Conservation (phyloP, 2,888 invertebrate genomes). For the Mesorhabditis sp. region DNA sequence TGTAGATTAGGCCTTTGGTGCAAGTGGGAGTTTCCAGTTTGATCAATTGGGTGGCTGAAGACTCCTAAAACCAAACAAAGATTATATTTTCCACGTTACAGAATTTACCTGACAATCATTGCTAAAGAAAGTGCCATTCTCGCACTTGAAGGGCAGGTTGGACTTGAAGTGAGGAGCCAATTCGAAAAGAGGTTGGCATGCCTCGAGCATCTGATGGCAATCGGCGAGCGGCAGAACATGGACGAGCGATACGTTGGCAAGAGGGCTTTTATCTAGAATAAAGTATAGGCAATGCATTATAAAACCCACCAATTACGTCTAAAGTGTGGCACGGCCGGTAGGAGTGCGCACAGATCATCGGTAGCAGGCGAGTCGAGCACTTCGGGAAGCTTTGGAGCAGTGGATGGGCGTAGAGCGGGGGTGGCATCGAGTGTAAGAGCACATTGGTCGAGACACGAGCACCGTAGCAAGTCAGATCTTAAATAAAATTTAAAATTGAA, state of each 20-base stretch:
- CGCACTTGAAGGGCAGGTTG: not conserved
- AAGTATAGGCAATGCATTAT: not conserved
- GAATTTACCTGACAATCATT: not conserved
- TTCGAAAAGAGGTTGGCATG: not conserved
- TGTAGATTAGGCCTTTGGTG: not conserved
- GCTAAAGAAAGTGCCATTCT: constrained; percentile 5
- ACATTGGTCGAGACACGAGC: not conserved
- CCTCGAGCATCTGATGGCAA: not conserved
- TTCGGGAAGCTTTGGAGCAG: not conserved
- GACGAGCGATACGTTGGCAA: not conserved
- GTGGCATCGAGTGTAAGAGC: not conserved
- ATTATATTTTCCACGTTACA: not conserved
- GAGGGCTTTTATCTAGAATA: too few relatives aligned
- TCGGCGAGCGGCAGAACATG: not conserved
- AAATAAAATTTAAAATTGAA: not conserved
- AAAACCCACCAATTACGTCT: not conserved
- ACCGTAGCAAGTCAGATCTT: not conserved
- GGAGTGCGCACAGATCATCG: not conserved
- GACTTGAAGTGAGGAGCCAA: not conserved
- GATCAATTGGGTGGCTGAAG: not conserved
- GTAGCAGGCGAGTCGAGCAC: not conserved
- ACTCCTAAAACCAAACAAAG: not conserved
- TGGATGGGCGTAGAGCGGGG: not conserved
- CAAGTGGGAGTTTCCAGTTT: not conserved
- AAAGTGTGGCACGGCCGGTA: not conserved